phyloP scores from a whole-genome alignment of 2,113 vertebrate genomes.

The Okapia johnstoni region DNA sequence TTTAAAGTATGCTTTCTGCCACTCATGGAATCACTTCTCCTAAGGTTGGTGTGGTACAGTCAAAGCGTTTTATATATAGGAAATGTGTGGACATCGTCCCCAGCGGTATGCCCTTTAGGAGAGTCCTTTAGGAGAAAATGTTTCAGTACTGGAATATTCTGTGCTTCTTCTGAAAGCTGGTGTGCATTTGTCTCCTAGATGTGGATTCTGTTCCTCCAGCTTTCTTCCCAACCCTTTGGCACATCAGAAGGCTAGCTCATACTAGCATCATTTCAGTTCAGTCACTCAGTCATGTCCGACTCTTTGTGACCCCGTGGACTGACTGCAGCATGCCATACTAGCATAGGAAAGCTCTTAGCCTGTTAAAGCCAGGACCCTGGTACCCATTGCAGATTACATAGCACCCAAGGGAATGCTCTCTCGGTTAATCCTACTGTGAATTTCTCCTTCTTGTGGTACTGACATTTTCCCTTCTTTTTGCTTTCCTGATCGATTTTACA shows the following conservation, averaged over 20 bases:
- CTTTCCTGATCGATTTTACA: background rate
- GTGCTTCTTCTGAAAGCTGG: background rate
- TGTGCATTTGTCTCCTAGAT: background rate
- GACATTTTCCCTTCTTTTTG: background rate
- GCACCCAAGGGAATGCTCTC: background rate
- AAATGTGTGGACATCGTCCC: background rate
- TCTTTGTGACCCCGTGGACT: background rate
- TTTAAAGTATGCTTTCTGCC: background rate
- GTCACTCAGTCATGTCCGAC: background rate
- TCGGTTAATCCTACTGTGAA: background rate
- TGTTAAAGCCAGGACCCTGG: background rate
- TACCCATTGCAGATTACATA: accelerated
- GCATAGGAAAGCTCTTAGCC: background rate
- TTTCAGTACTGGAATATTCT: background rate
- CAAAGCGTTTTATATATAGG: background rate
- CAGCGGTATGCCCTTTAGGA: background rate
- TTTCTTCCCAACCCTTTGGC: background rate
- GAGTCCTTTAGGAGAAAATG: background rate
- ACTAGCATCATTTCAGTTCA: background rate
- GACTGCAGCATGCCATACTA: background rate
- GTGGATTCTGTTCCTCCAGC: background rate
- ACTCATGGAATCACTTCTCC: background rate
- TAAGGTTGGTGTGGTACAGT: background rate
- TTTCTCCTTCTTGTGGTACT: background rate
- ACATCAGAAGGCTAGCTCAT: background rate